phyloP scores from a whole-genome alignment of 2,113 vertebrate genomes.

The Nymphicus hollandicus region DNA sequence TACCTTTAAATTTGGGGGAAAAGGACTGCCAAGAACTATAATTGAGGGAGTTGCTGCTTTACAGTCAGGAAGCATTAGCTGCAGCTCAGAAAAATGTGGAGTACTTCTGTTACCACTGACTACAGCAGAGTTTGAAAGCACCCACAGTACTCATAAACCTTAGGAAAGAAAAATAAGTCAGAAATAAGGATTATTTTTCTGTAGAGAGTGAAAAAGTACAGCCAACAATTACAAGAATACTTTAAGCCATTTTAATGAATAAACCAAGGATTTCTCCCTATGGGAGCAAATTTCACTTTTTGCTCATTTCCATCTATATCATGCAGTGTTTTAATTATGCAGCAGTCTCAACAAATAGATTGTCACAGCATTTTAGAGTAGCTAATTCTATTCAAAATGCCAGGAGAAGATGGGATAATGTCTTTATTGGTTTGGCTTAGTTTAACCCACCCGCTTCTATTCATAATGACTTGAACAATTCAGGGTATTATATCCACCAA shows the following conservation, averaged over 20 bases:
- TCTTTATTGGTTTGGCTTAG: background rate
- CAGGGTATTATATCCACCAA: background rate
- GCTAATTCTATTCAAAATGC: background rate
- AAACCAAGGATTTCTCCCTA: background rate
- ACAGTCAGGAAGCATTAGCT: background rate
- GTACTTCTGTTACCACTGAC: background rate
- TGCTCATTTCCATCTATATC: background rate
- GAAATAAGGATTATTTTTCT: background rate
- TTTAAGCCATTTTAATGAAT: background rate
- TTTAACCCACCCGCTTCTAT: background rate
- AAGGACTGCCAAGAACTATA: background rate
- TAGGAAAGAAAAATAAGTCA: background rate
- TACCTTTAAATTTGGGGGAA: background rate
- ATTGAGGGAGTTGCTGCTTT: background rate
- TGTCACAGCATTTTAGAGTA: background rate
- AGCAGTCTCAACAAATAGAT: constrained; percentile 30
- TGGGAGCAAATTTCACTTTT: background rate
- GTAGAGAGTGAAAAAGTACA: background rate
- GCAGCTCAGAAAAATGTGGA: background rate
- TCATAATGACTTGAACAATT: constrained; percentile 7
- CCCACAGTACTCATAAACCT: background rate
- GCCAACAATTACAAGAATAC: background rate
- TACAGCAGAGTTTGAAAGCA: background rate
- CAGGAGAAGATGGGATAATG: background rate
- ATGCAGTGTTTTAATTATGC: constrained; percentile 30